These are phyloP conservation scores for Lepidocyrtoides sp. DNA, from an alignment of 2,888 invertebrate genomes.

Conservation along the genomic window DNA sequence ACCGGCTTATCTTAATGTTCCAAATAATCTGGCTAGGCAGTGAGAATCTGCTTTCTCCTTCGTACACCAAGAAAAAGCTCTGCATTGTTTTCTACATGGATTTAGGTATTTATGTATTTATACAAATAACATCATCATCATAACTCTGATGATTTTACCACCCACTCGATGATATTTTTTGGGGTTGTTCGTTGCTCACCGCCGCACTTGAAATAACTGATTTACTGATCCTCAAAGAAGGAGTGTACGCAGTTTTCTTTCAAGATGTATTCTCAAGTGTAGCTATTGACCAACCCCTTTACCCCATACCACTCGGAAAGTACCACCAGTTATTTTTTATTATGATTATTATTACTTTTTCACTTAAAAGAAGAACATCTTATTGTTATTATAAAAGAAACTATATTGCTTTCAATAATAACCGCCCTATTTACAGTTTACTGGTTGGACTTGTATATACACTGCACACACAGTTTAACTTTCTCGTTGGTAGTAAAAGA, in stretches of 20 bases:
- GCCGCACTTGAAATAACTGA: too few relatives aligned
- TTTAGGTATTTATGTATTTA: background rate
- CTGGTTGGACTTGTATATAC: background rate
- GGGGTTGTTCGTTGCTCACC: too few relatives aligned
- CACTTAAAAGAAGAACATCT: slow-evolving; percentile 1
- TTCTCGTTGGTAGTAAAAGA: slow-evolving; percentile 27
- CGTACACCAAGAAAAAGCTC: too few relatives aligned
- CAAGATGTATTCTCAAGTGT: too few relatives aligned
- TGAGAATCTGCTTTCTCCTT: slow-evolving; percentile 69
- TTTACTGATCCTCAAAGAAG: too few relatives aligned
- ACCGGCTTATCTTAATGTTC: slow-evolving; percentile 75
- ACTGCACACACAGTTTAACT: background rate
- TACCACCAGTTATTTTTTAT: slow-evolving; percentile 67
- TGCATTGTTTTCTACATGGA: too few relatives aligned
- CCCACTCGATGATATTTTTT: background rate
- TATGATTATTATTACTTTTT: slow-evolving; percentile 67
- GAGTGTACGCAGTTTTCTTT: too few relatives aligned
- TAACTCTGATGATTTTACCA: background rate
- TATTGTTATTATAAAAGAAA: slow-evolving; percentile 31
- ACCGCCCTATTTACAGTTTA: background rate
- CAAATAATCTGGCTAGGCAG: slow-evolving; percentile 78
- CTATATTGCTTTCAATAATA: slow-evolving; percentile 13
- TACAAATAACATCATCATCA: background rate
- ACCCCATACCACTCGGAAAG: background rate
- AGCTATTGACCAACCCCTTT: too few relatives aligned